Base-by-base conservation (phyloP, 2,888 invertebrate species). In the Brachyopa scutellaris region DNA sequence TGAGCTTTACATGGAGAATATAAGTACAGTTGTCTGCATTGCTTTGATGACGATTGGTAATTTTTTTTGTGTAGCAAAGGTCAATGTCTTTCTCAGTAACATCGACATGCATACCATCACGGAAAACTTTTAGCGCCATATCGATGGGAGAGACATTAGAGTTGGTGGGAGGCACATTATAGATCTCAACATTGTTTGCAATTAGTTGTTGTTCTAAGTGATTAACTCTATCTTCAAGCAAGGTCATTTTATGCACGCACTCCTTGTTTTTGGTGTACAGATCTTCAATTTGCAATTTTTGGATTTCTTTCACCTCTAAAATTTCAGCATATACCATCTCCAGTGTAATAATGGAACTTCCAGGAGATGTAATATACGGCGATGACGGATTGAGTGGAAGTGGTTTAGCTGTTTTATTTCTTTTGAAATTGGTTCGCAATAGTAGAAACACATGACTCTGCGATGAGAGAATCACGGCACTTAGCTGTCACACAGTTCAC, bases 11-110 rank as follows among this genome's bases (percentile, higher is more conserved):
- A 45, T 36, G 45, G 11, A 69, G 47, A 49, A 49, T 57, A 13
- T 69, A 40, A 11, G 26, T 51, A n/a, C 17, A 11, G 47, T 0
- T 1, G 51, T 5, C 36, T 53, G 67, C 4, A 7, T 19, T 13
- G 33, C 38, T 69, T 38, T 38, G 47, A 38, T 55, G 17, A 38
- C 38, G 53, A 42, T 42, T 66, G 17, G 2, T 26, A 42, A 13
- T 9, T 53, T 66, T 66, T 53, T 53, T 66, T 19, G 19, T 31
- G 11, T 66, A 53, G n/a, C 53, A 66, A 31, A 42, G 21, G n/a
- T 55, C 42, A 23, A 55, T 45, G n/a, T 67, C 64, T 26, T 31
- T 67, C 42, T 67, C 57, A 17, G 36, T 57, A 9, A 69, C 67
- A 45, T 21, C 33, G 17, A 67, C 67, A 45, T 23, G 33, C 23